Conservation (phyloP, 2,797 vertebrate species). For the Danionella dracula region DNA sequence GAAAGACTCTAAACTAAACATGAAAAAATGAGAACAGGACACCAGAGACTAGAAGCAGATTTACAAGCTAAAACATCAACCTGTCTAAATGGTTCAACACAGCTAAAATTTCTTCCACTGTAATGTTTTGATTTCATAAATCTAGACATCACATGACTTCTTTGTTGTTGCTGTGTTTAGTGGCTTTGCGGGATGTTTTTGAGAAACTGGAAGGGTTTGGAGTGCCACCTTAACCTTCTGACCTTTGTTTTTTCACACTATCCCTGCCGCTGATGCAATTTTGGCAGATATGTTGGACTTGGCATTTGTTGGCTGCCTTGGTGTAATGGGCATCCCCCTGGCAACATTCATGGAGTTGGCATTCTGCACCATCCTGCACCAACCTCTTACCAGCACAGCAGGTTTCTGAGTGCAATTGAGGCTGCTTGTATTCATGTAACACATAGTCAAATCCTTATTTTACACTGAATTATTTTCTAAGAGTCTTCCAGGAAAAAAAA, state of each 20-base stretch:
- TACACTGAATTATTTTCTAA: no score
- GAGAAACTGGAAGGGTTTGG: slow-evolving; percentile 20
- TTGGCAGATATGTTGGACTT: slow-evolving; percentile 39
- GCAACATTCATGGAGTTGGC: slow-evolving; percentile 31
- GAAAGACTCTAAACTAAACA: slow-evolving; percentile 29
- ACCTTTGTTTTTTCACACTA: slow-evolving; percentile 57
- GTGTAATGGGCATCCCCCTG: slow-evolving; percentile 39
- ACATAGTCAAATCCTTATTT: no score
- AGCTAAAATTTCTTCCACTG: not conserved
- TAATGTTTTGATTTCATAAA: not conserved
- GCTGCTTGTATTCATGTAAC: slow-evolving; percentile 25
- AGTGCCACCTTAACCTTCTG: slow-evolving; percentile 56
- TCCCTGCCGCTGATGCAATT: slow-evolving; percentile 21
- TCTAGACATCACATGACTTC: slow-evolving; percentile 52
- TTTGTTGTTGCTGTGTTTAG: slow-evolving; percentile 61
- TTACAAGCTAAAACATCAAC: not conserved
- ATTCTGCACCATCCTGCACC: slow-evolving; percentile 34
- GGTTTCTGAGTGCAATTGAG: slow-evolving; percentile 58
- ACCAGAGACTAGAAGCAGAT: not conserved
- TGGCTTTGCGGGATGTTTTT: slow-evolving; percentile 69
- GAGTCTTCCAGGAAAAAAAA: no score
- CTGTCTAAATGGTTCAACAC: not conserved
- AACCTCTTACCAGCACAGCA: slow-evolving; percentile 64
- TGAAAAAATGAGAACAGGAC: not conserved
- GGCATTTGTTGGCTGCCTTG: slow-evolving; percentile 33